Base-by-base conservation (phyloP, 2,113 vertebrate species). In the Bujurquina vittata region DNA sequence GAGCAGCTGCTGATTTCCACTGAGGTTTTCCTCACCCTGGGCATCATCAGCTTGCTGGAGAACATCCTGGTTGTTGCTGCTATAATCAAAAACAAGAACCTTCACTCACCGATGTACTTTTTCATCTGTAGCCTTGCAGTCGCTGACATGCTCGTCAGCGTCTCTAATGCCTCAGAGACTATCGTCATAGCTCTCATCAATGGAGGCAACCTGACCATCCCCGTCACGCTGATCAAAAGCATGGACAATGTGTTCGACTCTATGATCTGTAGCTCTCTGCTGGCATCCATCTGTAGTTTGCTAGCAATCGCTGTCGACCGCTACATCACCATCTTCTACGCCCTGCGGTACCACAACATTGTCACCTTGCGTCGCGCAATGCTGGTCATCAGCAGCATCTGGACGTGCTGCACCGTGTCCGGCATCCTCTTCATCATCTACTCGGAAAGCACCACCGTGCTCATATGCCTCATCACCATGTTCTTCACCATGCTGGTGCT, bases 311-410 rank as follows among this genome's bases (percentile, higher is more conserved):
- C 98, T 1, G 92, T 98, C 5, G 98, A 99, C 94, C 96, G 98
- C 91, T 99, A 99, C 76, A 97, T 99, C 87, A 99, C 98, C 31
- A 99, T 99, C 88, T 99, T 99, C 95, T 99, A 99, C 0, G 98
- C 98, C 1, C 96, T 99, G 61, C 96, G 97, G 40, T 99, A 99
- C 84, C 98, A 98, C 90, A 98, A 96, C 89, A 98, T 99, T 8
- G 97, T 99, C 91, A 99, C 98, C 0, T 94, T 95, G 29, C 96
- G 94, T 12, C 91, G 97, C 0, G 97, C 97, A 0, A 93, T 93
- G 43, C 74, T 96, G 80, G 96, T 96, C 89, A 97, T 99, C 61
- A 88, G 94, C 5, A 94, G 95, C 63, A 99, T 98, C 88, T 99
- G 98, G 98, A 94, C 95, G 0, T 96, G 96, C 61, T 99, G 98